These are phyloP conservation scores for Cyclopterus lumpus DNA, from an alignment of 2,797 vertebrate species.

Conservation along the genomic window DNA sequence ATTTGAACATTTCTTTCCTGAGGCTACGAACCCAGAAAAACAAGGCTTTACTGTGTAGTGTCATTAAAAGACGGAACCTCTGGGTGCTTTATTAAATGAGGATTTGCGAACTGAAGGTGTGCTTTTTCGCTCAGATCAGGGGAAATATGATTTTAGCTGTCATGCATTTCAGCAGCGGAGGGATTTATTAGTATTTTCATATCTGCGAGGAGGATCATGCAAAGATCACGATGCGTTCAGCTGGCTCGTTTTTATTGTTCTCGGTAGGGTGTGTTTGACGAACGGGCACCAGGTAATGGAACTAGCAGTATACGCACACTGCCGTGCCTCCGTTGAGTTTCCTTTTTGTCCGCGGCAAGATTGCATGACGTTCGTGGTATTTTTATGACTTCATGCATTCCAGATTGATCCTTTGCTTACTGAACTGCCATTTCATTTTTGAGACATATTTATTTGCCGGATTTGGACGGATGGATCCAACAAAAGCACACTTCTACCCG, in stretches of 20 bases:
- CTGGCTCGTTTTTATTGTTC: not conserved
- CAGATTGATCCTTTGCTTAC: not conserved
- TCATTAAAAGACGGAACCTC: constrained; percentile 43
- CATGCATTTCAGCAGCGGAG: not conserved
- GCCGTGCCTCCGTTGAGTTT: not conserved
- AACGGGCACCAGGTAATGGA: not conserved
- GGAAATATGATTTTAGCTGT: constrained; percentile 13
- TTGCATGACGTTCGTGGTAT: not conserved
- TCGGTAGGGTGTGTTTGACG: not conserved
- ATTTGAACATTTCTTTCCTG: constrained; percentile 46
- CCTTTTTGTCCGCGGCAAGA: not conserved
- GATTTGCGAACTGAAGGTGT: not conserved
- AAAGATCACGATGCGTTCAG: not conserved
- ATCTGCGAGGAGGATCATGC: not conserved
- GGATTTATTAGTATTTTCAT: not conserved
- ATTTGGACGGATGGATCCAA: not conserved
- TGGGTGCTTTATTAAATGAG: constrained; percentile 35
- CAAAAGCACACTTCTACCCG: not conserved
- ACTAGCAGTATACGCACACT: not conserved
- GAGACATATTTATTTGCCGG: not conserved
- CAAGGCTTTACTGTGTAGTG: constrained; percentile 12
- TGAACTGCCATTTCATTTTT: not conserved
- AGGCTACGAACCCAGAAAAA: constrained; percentile 29
- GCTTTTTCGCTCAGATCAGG: not conserved
- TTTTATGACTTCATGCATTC: not conserved